Evolutionary conservation across 2,113 vertebrate genomes (phyloP), one percentile per base, ranked within the genome.

Genomic region (Amphiprion percula): DNA sequence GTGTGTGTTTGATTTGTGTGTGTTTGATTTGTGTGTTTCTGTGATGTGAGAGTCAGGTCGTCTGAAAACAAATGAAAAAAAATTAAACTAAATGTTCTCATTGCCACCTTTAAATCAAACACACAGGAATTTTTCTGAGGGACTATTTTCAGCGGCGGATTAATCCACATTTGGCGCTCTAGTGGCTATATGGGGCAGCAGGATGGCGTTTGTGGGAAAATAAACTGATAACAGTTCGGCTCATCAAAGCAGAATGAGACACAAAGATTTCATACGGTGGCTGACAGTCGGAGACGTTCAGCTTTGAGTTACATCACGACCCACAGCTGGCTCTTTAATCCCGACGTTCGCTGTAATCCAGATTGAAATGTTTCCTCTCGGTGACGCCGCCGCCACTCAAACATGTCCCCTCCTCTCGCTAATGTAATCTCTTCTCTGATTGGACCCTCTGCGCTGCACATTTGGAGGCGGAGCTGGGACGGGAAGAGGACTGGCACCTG

Each of bases 251-350:
- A 30, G 30, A 30, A 30, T 30, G 4, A 30, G 30, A 4, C 6
- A 28, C 64, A 65, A 26, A 26, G 26, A 26, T 26, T 26, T 26
- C 26, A 26, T 26, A 2, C 26, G 26, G 26, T 26, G 26, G 26
- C 26, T 26, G 26, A 26, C 26, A 26, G 26, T 26, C 26, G 26
- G 26, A 26, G 1, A 26, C 26, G 26, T 26, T 26, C 26, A 26
- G 26, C 26, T 26, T 26, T 26, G 2, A 26, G 26, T 90, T 94
- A 70, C 75, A 58, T 93, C 89, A 92, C 79, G 68, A 16, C 70
- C 78, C 89, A 85, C 90, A 94, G 66, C 90, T 92, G 90, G 70
- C 61, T 65, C 67, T 85, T 79, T 93, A 94, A 95, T 94, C 92
- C 74, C 2, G 60, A 72, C 68, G n/a, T 67, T 64, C 86, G 9